These are phyloP conservation scores for Harpalus rubripes DNA, from an alignment of 2,888 invertebrate species.

Conservation along the genomic window DNA sequence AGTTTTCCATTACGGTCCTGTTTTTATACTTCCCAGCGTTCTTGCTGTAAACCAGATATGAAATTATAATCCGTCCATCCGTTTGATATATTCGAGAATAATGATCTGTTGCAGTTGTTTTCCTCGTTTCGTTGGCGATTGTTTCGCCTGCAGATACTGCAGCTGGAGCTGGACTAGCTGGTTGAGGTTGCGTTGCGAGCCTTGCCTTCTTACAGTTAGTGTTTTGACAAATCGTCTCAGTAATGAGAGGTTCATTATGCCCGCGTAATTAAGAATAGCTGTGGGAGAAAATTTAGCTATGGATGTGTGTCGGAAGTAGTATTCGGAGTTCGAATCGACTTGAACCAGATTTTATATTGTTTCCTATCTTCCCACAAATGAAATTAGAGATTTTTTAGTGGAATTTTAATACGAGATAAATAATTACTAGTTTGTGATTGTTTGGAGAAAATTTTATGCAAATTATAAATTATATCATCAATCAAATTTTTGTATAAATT, in stretches of 20 bases:
- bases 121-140: conserved; percentile 27
- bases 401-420: background rate
- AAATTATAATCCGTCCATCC: conserved; percentile 44
- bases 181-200: background rate
- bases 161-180: background rate
- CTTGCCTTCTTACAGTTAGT: conserved; percentile 28
- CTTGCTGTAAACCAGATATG: conserved; percentile 20
- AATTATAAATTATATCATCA: too few species aligned
- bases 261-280: conserved; percentile 55
- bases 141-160: conserved; percentile 25
- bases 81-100: conserved; percentile 50
- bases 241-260: conserved; percentile 52
- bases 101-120: conserved; percentile 15
- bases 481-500: too few species aligned
- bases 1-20: conserved; percentile 19
- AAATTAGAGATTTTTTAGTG: conserved; percentile 39
- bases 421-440: conserved; percentile 1
- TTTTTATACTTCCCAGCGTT: conserved; percentile 30
- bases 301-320: conserved; percentile 42
- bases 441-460: background rate
- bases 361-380: conserved; percentile 36
- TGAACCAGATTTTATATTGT: conserved; percentile 39
- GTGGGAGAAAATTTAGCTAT: conserved; percentile 48
- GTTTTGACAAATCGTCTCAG: conserved; percentile 45
- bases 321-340: conserved; percentile 30